phyloP scores from a whole-genome alignment of 2,888 invertebrate species.

The Ophraella communa region DNA sequence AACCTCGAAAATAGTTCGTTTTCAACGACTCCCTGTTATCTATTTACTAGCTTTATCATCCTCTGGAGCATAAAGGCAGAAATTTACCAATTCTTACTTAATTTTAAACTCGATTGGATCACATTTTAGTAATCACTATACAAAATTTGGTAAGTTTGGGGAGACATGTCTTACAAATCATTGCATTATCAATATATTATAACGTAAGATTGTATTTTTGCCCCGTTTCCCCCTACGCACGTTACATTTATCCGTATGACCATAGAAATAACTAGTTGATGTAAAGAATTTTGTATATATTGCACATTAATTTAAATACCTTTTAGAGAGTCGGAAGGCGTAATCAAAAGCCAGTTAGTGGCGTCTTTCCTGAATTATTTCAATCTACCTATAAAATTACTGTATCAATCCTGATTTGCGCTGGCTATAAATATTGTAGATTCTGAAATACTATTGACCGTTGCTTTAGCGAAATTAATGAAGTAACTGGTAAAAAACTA shows the following conservation, averaged over 20 bases:
- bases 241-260: not conserved
- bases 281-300: slow-evolving; percentile 12
- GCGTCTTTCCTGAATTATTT: slow-evolving; percentile 7
- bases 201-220: not conserved
- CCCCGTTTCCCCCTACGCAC: not conserved
- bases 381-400: slow-evolving; percentile 13
- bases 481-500: not conserved
- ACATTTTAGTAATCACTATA: too few species aligned
- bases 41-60: too few species aligned
- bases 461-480: slow-evolving; percentile 1
- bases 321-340: slow-evolving; percentile 8
- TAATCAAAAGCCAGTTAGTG: slow-evolving; percentile 16
- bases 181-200: not conserved
- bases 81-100: too few species aligned
- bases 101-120: too few species aligned
- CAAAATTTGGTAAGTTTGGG: too few species aligned
- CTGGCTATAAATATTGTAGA: too few species aligned
- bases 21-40: too few species aligned
- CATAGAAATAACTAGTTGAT: slow-evolving; percentile 1
- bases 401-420: not conserved
- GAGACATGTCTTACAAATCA: too few species aligned
- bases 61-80: too few species aligned
- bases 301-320: slow-evolving; percentile 17
- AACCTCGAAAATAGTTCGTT: too few species aligned
- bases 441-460: too few species aligned